These are phyloP conservation scores for Varecia variegata DNA, from an alignment of 2,797 vertebrate genomes.

Conservation along the genomic window DNA sequence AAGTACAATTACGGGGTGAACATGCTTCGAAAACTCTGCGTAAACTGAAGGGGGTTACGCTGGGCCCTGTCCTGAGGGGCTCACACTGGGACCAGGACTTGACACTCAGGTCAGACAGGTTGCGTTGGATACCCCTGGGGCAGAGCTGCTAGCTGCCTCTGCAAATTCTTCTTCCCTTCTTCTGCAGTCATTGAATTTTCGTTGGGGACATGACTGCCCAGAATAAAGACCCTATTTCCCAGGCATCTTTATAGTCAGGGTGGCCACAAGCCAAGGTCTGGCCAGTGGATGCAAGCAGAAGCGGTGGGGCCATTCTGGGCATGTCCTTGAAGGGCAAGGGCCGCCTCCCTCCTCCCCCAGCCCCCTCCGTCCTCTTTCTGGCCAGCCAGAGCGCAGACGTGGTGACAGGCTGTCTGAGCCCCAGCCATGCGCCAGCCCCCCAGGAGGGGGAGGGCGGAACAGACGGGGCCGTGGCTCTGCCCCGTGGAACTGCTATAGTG, in stretches of 20 bases:
- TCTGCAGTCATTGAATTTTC: background rate
- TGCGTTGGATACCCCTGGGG: background rate
- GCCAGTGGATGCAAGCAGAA: background rate
- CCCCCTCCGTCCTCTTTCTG: background rate
- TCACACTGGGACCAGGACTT: background rate
- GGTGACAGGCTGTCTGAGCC: background rate
- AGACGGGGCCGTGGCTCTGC: background rate
- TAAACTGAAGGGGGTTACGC: background rate
- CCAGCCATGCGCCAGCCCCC: background rate
- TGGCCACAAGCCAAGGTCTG: background rate
- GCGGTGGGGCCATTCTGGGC: background rate
- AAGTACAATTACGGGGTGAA: background rate
- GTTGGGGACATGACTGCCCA: background rate
- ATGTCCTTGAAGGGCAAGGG: background rate
- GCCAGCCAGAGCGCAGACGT: background rate
- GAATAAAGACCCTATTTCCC: background rate
- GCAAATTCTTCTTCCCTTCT: background rate
- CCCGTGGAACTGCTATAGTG: background rate
- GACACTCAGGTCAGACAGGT: background rate
- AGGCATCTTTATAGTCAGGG: background rate
- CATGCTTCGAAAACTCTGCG: background rate
- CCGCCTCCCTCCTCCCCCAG: fast-evolving
- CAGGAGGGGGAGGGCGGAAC: background rate
- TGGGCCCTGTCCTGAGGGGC: background rate
- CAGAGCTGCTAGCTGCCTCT: background rate